These are phyloP conservation scores for Cyanocitta stelleri DNA, from an alignment of 2,113 vertebrate species.

Conservation along the genomic window DNA sequence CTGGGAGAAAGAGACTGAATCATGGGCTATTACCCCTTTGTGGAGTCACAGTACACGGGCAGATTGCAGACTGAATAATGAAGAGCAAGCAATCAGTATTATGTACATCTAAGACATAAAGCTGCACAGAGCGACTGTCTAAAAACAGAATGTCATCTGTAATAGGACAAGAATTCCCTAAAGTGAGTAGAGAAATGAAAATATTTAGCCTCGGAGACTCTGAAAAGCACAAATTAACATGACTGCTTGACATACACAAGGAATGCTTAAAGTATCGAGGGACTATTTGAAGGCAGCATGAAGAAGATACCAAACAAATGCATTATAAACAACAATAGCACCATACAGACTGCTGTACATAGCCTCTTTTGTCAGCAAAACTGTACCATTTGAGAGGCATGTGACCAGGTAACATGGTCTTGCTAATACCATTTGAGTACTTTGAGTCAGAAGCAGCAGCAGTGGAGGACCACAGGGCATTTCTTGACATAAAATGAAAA, in stretches of 20 bases:
- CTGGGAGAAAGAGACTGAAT: not conserved
- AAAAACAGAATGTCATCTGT: not conserved
- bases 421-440: not conserved
- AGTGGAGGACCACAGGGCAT: not conserved
- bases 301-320: not conserved
- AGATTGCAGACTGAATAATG: not conserved
- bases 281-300: not conserved
- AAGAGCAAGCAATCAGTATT: not conserved
- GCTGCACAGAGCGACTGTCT: not conserved
- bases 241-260: not conserved
- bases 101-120: not conserved
- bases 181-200: not conserved
- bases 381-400: not conserved
- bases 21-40: not conserved
- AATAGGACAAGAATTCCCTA: conserved; percentile 24
- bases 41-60: not conserved
- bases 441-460: not conserved
- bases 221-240: conserved; percentile 18
- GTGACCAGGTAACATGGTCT: not conserved
- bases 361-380: not conserved
- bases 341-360: not conserved
- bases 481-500: not conserved
- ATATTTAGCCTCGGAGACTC: not conserved
- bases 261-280: not conserved
- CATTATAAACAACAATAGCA: not conserved